phyloP scores from a whole-genome alignment of 2,113 vertebrate genomes.

The Halichoeres trimaculatus region DNA sequence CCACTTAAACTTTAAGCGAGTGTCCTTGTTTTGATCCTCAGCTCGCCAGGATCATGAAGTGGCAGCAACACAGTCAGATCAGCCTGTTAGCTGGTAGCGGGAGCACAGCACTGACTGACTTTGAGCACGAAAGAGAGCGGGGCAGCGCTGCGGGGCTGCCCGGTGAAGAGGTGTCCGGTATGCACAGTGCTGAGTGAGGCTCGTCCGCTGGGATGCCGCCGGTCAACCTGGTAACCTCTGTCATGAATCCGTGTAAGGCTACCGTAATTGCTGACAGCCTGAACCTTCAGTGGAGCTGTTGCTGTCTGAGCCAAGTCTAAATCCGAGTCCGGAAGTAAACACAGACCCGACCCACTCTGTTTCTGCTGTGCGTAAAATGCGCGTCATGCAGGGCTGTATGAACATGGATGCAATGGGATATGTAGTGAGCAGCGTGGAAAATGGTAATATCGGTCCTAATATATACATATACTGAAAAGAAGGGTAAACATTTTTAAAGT shows the following conservation, averaged over 20 bases:
- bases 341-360: slow-evolving; percentile 74
- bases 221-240: slow-evolving; percentile 69
- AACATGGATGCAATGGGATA: slow-evolving; percentile 58
- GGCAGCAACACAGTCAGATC: slow-evolving; percentile 54
- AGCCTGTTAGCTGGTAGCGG: slow-evolving; percentile 53
- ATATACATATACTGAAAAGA: neutral
- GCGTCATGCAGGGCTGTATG: slow-evolving; percentile 36
- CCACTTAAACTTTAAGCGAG: slow-evolving; percentile 57
- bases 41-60: slow-evolving; percentile 58
- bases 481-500: neutral
- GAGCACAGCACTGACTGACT: slow-evolving; percentile 61
- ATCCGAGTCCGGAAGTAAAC: slow-evolving; percentile 91
- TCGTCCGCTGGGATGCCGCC: slow-evolving; percentile 52
- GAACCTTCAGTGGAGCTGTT: slow-evolving; percentile 73
- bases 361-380: slow-evolving; percentile 66
- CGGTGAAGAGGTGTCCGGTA: slow-evolving; percentile 30
- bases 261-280: slow-evolving; percentile 64
- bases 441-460: neutral
- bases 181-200: slow-evolving; percentile 43
- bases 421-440: slow-evolving; percentile 41
- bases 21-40: slow-evolving; percentile 75
- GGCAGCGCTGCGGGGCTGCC: slow-evolving; percentile 35
- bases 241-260: slow-evolving; percentile 74
- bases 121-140: slow-evolving; percentile 49
- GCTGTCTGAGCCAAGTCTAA: slow-evolving; percentile 78